These are phyloP conservation scores for Gordius sp. DNA, from an alignment of 2,888 invertebrate species.

Conservation along the genomic window DNA sequence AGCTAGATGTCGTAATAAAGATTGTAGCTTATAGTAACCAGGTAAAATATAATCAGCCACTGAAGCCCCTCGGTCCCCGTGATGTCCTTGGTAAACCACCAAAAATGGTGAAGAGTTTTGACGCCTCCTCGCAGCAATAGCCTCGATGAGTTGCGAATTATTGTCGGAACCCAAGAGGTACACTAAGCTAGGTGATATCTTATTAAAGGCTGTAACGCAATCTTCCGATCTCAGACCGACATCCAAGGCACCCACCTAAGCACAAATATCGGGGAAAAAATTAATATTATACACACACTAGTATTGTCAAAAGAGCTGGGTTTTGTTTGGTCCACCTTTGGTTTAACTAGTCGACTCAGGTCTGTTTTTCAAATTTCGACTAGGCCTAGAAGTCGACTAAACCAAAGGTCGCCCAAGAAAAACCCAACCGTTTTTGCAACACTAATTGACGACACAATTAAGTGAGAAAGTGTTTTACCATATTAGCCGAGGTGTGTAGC, in stretches of 20 bases:
- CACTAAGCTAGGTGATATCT: conserved; percentile 43
- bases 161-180: conserved; percentile 81
- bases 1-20: no score
- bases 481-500: conserved; percentile 60
- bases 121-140: neutral
- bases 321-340: no score
- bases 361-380: no score
- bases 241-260: conserved; percentile 63
- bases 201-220: conserved; percentile 26
- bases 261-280: neutral
- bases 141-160: conserved; percentile 34
- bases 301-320: no score
- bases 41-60: conserved; percentile 76
- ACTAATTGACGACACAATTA: no score
- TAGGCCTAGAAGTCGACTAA: no score
- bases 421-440: no score
- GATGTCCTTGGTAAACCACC: conserved; percentile 44
- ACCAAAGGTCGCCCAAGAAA: no score
- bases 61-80: conserved; percentile 71
- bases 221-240: conserved; percentile 60
- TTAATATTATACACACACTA: neutral
- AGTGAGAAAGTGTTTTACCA: no score
- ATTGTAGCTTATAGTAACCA: no score
- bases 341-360: no score
- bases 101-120: neutral